phyloP scores from a whole-genome alignment of 2,113 vertebrate genomes.

The Onychostoma macrolepis region DNA sequence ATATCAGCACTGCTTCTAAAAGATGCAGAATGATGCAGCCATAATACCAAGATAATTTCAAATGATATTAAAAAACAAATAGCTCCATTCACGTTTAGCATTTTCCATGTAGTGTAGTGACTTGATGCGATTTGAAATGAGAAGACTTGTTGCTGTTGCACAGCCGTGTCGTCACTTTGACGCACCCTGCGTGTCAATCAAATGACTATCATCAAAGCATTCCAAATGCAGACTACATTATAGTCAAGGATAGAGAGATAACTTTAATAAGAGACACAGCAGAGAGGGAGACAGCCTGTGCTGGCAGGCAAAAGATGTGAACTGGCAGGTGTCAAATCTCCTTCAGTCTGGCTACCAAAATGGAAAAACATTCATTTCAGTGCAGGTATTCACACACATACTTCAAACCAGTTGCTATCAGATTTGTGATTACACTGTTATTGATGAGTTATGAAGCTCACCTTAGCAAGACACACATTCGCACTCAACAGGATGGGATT shows the following conservation, averaged over 20 bases:
- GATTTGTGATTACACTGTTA: background rate
- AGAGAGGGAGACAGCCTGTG: background rate
- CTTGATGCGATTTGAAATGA: conserved; percentile 1
- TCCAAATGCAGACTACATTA: conserved; percentile 7
- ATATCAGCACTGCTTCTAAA: background rate
- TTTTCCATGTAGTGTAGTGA: background rate
- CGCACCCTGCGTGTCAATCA: conserved; percentile 5
- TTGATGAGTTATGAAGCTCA: background rate
- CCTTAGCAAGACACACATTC: background rate
- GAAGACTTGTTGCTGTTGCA: background rate
- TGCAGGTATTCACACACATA: background rate
- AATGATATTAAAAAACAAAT: conserved; percentile 4
- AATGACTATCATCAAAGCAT: conserved; percentile 23
- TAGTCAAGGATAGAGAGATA: conserved; percentile 20
- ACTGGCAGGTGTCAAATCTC: conserved; percentile 21
- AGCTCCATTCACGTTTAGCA: conserved; percentile 9
- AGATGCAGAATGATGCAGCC: background rate
- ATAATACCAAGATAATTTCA: background rate
- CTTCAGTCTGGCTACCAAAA: background rate
- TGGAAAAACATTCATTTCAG: background rate
- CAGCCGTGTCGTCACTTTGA: conserved; percentile 19
- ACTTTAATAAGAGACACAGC: conserved; percentile 1
- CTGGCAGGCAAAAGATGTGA: background rate
- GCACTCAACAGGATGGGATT: background rate
- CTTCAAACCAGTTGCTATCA: conserved; percentile 1